Percentiles rank a stretch among this genome's conserved stretches.
Evolutionary conservation across 2,888 invertebrate genomes (phyloP).

Genomic region (Halictus quadricinctus): DNA sequence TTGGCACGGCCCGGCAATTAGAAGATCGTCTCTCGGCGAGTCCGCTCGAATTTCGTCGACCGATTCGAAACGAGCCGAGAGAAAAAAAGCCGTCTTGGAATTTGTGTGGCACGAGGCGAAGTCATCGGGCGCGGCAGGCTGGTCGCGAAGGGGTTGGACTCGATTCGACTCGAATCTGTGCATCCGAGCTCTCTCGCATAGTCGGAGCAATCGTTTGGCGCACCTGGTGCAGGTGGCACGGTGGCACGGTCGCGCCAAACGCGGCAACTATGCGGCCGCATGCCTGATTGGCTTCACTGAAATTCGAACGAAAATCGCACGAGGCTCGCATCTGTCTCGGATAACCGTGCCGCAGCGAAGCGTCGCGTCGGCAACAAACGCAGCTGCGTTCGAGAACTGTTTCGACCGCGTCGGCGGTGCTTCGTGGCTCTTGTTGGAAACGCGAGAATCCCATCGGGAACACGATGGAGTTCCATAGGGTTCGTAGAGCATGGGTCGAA

Average conservation of each 20-base stretch:
- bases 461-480: not conserved
- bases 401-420: not conserved
- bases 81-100: slow-evolving; percentile 23
- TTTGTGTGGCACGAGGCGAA: slow-evolving; percentile 41
- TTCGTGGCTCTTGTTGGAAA: not conserved
- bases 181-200: slow-evolving; percentile 24
- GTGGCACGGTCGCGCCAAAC: slow-evolving; percentile 32
- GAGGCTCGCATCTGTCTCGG: slow-evolving; percentile 36
- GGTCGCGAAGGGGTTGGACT: slow-evolving; percentile 18
- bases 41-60: slow-evolving; percentile 44
- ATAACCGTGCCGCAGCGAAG: not conserved
- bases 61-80: not conserved
- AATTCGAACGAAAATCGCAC: slow-evolving; percentile 54
- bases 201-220: slow-evolving; percentile 39
- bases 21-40: slow-evolving; percentile 33
- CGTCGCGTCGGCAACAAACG: not conserved
- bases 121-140: not conserved
- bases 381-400: slow-evolving; percentile 4
- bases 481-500: not conserved
- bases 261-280: slow-evolving; percentile 36
- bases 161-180: slow-evolving; percentile 55
- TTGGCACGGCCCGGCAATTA: slow-evolving; percentile 35
- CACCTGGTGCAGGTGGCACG: slow-evolving; percentile 61
- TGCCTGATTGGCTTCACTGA: slow-evolving; percentile 55
- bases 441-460: not conserved